Conservation (phyloP, 2,888 invertebrate species). For the Caenorhabditis panamensis region DNA sequence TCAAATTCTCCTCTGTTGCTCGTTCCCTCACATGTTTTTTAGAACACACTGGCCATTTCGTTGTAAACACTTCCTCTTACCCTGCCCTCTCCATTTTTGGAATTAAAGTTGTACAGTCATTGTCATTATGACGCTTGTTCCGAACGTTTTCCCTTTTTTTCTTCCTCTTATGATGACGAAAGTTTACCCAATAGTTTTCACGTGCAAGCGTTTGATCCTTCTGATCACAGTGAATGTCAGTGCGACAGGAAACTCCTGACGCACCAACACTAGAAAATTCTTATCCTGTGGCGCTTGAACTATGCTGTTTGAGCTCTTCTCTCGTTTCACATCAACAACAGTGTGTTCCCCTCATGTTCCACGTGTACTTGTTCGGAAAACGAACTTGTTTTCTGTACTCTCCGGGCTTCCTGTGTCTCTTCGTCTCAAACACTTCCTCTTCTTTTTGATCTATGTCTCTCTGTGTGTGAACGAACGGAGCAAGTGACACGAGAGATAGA, state of each 20-base stretch:
- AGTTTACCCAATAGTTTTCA: background rate
- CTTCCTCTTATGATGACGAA: background rate
- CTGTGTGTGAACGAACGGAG: constrained; percentile 13
- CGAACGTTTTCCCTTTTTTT: background rate
- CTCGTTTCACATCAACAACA: background rate
- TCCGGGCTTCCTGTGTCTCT: background rate
- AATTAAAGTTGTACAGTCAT: background rate
- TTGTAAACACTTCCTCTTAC: constrained; percentile 6
- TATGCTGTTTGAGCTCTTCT: constrained; percentile 13
- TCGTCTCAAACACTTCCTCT: background rate
- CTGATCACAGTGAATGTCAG: background rate
- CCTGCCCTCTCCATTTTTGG: background rate
- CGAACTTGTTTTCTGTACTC: constrained; percentile 17
- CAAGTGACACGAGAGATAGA: background rate
- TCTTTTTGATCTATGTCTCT: constrained; percentile 3
- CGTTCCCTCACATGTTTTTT: constrained; percentile 15
- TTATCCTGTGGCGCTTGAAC: constrained; percentile 2
- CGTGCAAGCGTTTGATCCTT: background rate
- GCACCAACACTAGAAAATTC: constrained; percentile 6
- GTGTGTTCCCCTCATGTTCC: constrained; percentile 1
- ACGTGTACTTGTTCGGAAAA: constrained; percentile 20
- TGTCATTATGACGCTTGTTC: constrained; percentile 12
- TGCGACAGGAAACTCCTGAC: background rate
- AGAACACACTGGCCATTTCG: constrained; percentile 1
- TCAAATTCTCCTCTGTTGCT: background rate